Conservation (phyloP, 2,888 invertebrate species). For the Nemurella pictetii region DNA sequence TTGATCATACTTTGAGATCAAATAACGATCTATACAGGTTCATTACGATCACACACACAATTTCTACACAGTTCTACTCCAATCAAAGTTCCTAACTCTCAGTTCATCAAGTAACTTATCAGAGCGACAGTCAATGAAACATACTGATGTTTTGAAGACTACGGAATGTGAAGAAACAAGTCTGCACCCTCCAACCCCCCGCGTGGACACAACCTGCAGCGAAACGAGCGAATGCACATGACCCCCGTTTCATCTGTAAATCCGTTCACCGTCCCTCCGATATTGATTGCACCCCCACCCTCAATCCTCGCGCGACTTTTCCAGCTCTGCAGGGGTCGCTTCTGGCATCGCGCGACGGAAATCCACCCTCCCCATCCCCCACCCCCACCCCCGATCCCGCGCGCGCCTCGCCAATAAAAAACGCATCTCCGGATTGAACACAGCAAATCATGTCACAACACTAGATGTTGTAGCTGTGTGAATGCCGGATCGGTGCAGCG, state of each 20-base stretch:
- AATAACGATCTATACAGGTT: no score
- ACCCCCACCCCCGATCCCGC: not conserved
- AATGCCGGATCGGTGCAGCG: not conserved
- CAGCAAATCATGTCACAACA: constrained; percentile 36
- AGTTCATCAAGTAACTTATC: no score
- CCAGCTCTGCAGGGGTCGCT: not conserved
- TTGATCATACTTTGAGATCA: no score
- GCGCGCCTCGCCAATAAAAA: constrained; percentile 15
- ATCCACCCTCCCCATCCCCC: constrained; percentile 20
- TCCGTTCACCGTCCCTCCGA: not conserved
- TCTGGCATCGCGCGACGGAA: constrained; percentile 12
- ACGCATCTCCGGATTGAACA: constrained; percentile 21
- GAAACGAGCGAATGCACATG: not conserved
- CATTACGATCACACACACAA: no score
- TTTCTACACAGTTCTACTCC: no score
- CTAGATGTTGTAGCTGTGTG: not conserved
- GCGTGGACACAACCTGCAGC: no score
- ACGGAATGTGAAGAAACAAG: no score
- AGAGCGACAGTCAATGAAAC: no score
- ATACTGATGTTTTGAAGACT: no score
- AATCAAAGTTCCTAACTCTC: no score
- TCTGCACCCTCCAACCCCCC: no score
- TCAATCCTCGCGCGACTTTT: not conserved
- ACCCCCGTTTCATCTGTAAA: not conserved
- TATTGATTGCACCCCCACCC: not conserved